phyloP scores from a whole-genome alignment of 2,888 invertebrate species.

The Nudaria mundana region DNA sequence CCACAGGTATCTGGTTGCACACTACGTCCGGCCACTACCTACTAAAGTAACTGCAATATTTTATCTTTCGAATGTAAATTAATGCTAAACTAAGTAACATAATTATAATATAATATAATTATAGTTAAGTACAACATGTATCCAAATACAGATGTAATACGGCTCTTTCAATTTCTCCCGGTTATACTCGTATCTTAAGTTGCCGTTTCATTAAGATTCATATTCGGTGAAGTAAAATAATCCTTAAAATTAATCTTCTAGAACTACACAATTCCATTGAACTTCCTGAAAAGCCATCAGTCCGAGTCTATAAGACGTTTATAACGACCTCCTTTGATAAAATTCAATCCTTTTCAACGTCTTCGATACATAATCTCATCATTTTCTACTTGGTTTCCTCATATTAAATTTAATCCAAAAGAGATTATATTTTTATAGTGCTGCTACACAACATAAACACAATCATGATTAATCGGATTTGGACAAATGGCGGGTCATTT shows the following conservation, averaged over 20 bases:
- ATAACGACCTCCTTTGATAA: conserved; percentile 64
- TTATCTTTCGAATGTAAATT: too few species aligned
- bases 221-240: conserved; percentile 60
- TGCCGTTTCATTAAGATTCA: conserved; percentile 21
- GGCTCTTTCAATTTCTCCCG: background rate
- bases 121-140: too few species aligned
- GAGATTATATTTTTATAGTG: conserved; percentile 74
- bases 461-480: conserved; percentile 80
- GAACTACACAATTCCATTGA: conserved; percentile 57
- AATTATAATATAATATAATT: too few species aligned
- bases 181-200: conserved; percentile 2
- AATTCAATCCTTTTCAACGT: conserved; percentile 67
- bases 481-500: conserved; percentile 76
- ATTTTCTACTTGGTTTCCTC: conserved; percentile 43
- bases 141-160: too few species aligned
- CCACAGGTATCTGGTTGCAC: conserved; percentile 59
- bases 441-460: conserved; percentile 62
- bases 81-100: too few species aligned
- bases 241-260: conserved; percentile 59
- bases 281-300: conserved; percentile 64
- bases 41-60: background rate
- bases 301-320: conserved; percentile 45
- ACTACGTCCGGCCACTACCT: conserved; percentile 14
- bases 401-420: conserved; percentile 44
- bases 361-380: conserved; percentile 35